Conservation (phyloP, 2,888 invertebrate genomes). For the Eumerus sabulonum region DNA sequence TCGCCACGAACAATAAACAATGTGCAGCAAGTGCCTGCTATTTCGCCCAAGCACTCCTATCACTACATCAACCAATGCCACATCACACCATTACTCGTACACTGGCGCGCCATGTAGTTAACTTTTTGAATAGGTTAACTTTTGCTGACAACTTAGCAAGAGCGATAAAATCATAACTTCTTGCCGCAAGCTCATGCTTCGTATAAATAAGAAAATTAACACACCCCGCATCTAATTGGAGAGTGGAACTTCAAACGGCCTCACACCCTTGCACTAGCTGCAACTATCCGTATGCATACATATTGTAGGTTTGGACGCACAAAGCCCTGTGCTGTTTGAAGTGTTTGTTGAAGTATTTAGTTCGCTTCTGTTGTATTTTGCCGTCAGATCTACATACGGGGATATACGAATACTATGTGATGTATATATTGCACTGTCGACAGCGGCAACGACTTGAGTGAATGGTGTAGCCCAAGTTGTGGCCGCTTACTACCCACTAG, state of each 20-base stretch:
- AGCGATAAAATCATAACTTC: constrained; percentile 66
- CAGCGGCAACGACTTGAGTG: constrained; percentile 20
- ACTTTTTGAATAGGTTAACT: constrained; percentile 65
- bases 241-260: constrained; percentile 30
- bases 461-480: constrained; percentile 18
- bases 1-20: constrained; percentile 51
- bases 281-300: constrained; percentile 6
- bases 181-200: constrained; percentile 49
- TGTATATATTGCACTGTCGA: no score
- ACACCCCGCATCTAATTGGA: constrained; percentile 53
- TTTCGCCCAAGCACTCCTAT: constrained; percentile 25
- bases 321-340: constrained; percentile 21
- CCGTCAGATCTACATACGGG: no score
- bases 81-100: constrained; percentile 5
- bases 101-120: constrained; percentile 33
- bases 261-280: background rate
- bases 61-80: constrained; percentile 14
- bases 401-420: no score
- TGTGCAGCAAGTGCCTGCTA: constrained; percentile 8
- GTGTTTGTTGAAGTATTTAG: background rate
- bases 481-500: constrained; percentile 4
- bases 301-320: constrained; percentile 34
- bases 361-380: no score
- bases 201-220: constrained; percentile 55
- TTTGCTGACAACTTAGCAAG: constrained; percentile 69